Base-by-base conservation (phyloP, 2,888 invertebrate genomes). In the Laothoe populi region DNA sequence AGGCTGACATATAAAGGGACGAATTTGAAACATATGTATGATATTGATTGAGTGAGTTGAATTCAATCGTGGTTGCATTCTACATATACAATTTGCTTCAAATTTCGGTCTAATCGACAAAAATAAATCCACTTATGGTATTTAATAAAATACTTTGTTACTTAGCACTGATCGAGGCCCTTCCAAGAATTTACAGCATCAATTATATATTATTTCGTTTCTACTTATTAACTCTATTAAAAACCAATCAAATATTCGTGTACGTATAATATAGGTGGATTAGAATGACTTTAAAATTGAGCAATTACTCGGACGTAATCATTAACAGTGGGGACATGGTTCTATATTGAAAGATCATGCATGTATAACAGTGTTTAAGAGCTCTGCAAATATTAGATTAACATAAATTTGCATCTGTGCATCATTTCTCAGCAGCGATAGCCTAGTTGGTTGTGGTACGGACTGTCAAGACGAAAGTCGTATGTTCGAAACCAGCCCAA, bases 231-330 rank as follows among this genome's bases (percentile, higher is more conserved):
- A 63, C 59, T 70, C 69, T 63, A 78, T 74, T 73, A 73, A 71
- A 75, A 78, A 62, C 66, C 78, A 74, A 82, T 80, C 70, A 75
- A 72, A 53, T 19, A 19, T 53, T 16, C 71, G 48, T 64, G 65
- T 62, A 45, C 35, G 59, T 69, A 38, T 77, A 79, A 67, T 68
- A 65, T 70, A 53, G 69, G 69, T 64, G 65, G 68, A 72, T 72
- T 67, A 68, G 72, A 78, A 78, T 79, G 73, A 75, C 73, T 74
- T 79, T 77, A 63, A 69, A 77, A 79, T 81, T 79, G 78, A 65
- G 63, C 78, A 77, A 81, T 79, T 72, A 79, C 67, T 57, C 64
- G 63, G 67, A 67, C 63, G 62, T n/a, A 61, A 49, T 31, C 49
- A 42, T 26, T 21, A 42, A 40, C 13, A 31, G 42, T 53, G 16